Evolutionary conservation across 1,140 invertebrate genomes (phyloP).

Genomic region (Hetaerina americana): DNA sequence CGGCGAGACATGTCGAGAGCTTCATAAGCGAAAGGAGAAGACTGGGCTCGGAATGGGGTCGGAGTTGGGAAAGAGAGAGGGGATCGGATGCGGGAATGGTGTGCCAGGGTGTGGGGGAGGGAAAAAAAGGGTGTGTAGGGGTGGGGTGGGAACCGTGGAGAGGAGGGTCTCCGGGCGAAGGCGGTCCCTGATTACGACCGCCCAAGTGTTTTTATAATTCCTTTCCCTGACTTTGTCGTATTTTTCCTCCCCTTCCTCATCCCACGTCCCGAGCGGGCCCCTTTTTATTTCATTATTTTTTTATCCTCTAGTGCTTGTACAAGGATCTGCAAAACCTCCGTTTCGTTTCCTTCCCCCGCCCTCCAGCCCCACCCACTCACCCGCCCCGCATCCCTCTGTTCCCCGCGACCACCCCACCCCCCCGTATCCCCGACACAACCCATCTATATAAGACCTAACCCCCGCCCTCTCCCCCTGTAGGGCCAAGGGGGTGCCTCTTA

Average conservation of each 20-base stretch:
- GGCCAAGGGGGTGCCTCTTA: too few species aligned
- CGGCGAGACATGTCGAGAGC: not conserved
- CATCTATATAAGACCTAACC: too few species aligned
- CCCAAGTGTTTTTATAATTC: not conserved
- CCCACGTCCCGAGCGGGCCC: too few species aligned
- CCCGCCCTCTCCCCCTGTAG: too few species aligned
- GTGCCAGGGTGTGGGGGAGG: too few species aligned
- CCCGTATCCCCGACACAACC: not conserved
- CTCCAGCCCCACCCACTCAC: not conserved
- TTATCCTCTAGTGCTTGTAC: not conserved
- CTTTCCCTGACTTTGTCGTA: not conserved
- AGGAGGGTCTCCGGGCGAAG: too few species aligned
- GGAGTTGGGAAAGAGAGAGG: too few species aligned
- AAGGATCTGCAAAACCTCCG: not conserved
- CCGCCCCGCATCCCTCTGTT: not conserved
- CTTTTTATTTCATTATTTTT: slow-evolving; percentile 1
- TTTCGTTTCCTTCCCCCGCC: not conserved
- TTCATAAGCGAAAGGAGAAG: not conserved
- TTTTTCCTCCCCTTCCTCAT: not conserved
- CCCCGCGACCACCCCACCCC: not conserved
- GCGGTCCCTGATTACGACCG: not conserved
- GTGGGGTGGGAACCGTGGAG: not conserved
- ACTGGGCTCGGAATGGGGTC: too few species aligned
- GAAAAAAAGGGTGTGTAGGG: not conserved
- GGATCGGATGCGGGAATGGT: too few species aligned